Conservation (phyloP, 2,888 invertebrate genomes). For the Chamaedrilus cognettii region DNA sequence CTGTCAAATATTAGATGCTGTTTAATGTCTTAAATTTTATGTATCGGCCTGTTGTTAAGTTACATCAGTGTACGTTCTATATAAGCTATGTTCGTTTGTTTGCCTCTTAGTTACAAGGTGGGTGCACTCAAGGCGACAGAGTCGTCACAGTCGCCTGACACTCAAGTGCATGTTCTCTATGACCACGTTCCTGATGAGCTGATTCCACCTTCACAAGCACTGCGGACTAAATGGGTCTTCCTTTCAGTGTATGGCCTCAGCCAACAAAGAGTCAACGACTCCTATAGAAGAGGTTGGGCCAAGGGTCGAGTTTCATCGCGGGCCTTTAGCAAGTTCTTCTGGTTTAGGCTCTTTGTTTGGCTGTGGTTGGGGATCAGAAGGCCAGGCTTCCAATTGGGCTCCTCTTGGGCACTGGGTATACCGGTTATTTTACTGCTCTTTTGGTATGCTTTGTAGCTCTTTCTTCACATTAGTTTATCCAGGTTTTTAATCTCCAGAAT, state of each 20-base stretch:
- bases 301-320: no score
- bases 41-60: background rate
- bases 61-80: background rate
- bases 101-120: conserved; percentile 36
- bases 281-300: conserved; percentile 37
- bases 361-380: no score
- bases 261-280: conserved; percentile 33
- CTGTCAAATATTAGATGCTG: background rate
- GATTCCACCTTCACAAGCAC: conserved; percentile 27
- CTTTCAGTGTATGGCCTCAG: conserved; percentile 42
- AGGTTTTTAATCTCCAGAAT: no score
- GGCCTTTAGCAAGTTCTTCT: no score
- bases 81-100: no score
- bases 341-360: no score
- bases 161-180: conserved; percentile 41
- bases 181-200: conserved; percentile 39
- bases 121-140: conserved; percentile 39
- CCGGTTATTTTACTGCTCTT: no score
- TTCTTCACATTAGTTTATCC: no score
- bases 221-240: conserved; percentile 39
- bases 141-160: conserved; percentile 24
- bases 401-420: no score
- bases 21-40: background rate
- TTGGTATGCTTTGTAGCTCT: no score
- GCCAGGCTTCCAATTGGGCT: no score